Evolutionary conservation across 2,888 invertebrate species (phyloP).

Genomic region (Aricia artaxerxes): DNA sequence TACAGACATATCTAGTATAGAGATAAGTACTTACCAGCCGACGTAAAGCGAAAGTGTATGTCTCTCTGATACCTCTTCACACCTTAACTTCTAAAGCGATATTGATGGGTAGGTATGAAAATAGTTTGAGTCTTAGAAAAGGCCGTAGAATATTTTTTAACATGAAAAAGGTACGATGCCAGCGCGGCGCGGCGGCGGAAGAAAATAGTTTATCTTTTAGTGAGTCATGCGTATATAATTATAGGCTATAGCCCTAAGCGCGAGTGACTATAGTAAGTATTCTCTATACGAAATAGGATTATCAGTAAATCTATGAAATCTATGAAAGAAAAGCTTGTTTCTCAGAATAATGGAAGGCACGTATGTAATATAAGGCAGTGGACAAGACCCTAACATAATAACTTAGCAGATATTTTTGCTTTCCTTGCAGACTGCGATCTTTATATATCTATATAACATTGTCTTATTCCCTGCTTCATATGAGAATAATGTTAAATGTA

Average conservation of each 20-base stretch:
- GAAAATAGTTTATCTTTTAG: too few species aligned
- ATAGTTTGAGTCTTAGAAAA: too few species aligned
- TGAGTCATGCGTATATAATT: too few species aligned
- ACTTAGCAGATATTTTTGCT: constrained; percentile 11
- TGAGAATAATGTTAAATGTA: not conserved
- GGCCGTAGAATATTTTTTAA: too few species aligned
- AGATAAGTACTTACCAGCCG: too few species aligned
- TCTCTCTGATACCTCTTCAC: too few species aligned
- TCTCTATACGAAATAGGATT: not conserved
- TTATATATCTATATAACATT: constrained; percentile 1
- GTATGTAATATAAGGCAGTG: constrained; percentile 9
- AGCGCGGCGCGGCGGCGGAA: too few species aligned
- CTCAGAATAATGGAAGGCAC: not conserved
- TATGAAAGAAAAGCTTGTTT: not conserved
- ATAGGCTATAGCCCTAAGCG: not conserved
- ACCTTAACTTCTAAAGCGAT: too few species aligned
- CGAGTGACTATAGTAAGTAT: not conserved
- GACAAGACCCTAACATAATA: constrained; percentile 5
- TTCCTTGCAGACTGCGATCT: constrained; percentile 3
- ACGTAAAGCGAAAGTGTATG: too few species aligned
- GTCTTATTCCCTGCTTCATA: not conserved
- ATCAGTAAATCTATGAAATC: not conserved
- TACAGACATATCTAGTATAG: too few species aligned
- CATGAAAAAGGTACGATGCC: too few species aligned
- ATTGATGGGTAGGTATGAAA: too few species aligned